phyloP scores from a whole-genome alignment of 2,797 vertebrate genomes.

The Aldrovandia affinis region DNA sequence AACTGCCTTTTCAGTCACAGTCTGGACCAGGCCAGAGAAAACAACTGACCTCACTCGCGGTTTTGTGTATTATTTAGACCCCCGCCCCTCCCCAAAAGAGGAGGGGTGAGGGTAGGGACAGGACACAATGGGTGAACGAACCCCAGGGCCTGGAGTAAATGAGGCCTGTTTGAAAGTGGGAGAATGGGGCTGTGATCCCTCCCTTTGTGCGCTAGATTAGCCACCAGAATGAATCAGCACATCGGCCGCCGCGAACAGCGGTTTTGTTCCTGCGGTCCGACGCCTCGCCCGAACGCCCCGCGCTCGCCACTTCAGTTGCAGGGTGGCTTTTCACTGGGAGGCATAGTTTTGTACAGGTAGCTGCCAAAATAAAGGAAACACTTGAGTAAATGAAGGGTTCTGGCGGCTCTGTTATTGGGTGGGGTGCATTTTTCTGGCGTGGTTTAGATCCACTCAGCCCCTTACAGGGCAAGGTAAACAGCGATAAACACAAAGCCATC shows the following conservation, averaged over 20 bases:
- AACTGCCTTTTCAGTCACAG: not conserved
- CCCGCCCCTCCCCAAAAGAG: not conserved
- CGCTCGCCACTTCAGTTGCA: not conserved
- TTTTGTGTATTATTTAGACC: constrained; percentile 21
- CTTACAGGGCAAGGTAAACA: too few species aligned
- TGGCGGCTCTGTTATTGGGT: too few species aligned
- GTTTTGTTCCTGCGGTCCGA: not conserved
- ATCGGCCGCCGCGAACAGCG: not conserved
- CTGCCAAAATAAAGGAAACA: too few species aligned
- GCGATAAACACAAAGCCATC: too few species aligned
- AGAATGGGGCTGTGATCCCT: constrained; percentile 19
- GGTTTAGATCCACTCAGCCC: too few species aligned
- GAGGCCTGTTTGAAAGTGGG: constrained; percentile 5
- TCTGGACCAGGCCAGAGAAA: constrained; percentile 26
- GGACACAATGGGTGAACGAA: constrained; percentile 22
- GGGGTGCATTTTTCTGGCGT: too few species aligned
- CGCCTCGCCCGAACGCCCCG: not conserved
- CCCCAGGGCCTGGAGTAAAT: not conserved
- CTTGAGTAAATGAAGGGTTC: too few species aligned
- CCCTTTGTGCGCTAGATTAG: constrained; percentile 20
- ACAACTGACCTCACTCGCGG: constrained; percentile 29
- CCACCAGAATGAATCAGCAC: constrained; percentile 32
- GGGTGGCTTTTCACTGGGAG: not conserved
- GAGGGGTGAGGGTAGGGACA: not conserved
- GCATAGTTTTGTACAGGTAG: not conserved